Base-by-base conservation (phyloP, 1,140 invertebrate genomes). In the Caenorhabditis inopinata region DNA sequence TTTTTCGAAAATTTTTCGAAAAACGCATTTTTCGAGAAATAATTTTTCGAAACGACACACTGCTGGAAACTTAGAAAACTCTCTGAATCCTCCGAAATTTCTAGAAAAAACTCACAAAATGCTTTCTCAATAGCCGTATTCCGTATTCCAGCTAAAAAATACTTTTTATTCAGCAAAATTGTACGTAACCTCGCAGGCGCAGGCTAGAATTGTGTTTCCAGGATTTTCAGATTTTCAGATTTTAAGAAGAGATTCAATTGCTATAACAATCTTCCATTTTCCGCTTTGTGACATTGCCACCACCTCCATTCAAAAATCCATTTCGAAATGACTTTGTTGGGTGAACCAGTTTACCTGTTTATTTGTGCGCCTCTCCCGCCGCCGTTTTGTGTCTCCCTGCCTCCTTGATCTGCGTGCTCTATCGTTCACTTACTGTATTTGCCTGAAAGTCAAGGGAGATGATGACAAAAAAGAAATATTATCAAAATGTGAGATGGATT, bases 341-440 rank as follows among this genome's bases (percentile, higher is more conserved):
- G 25, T 25, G 58, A 68, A 68, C 58, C 58, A 68, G 58, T 68
- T 68, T 68, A 68, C 58, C 58, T 68, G 58, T 68, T 68, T 68
- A 68, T 68, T 68, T 68, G 58, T 68, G 53, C 53, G 32, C 12
- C 58, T 7, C 23, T 18, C 16, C 23, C 21, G 2, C 2, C n/a
- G n/a, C 32, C 58, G n/a, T 25, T 42, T 32, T 68, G 35, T 68
- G 58, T 68, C 29, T 68, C 58, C 38, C 29, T 32, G 58, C 38
- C 58, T 68, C 58, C 16, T 42, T 42, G 58, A 68, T 18, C 58
- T 68, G n/a, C 23, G 4, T n/a, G 27, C 32, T 68, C 58, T 42
- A 25, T 68, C 58, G 58, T 25, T 68, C 58, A 38, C 58, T 68
- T 68, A 68, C 32, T 38, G 58, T 68, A 68, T 68, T 68, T 68